phyloP scores from a whole-genome alignment of 1,140 invertebrate genomes.

The Solenopsis invicta region DNA sequence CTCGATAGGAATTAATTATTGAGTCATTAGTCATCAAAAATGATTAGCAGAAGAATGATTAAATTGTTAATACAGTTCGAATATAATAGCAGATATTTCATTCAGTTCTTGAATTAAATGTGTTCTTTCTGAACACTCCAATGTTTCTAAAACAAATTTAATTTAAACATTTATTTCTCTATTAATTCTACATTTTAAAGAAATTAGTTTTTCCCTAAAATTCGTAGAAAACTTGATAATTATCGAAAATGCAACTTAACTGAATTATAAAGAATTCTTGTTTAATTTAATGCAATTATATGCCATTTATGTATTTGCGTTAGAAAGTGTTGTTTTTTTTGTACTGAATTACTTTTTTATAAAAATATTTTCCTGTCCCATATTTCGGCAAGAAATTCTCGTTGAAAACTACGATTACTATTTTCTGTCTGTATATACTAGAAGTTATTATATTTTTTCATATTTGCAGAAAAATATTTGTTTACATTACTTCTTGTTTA shows the following conservation, averaged over 20 bases:
- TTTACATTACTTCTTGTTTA: constrained; percentile 1
- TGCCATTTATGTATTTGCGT: neutral
- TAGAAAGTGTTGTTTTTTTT: neutral
- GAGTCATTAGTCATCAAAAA: constrained; percentile 39
- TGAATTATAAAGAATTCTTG: neutral
- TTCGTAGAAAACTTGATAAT: neutral
- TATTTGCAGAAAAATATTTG: constrained; percentile 1
- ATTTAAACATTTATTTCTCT: neutral
- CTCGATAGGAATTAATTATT: constrained; percentile 60
- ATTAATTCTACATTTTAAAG: neutral
- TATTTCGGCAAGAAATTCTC: neutral
- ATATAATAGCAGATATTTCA: neutral
- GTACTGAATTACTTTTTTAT: neutral
- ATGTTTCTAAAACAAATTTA: neutral
- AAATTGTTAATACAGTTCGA: constrained; percentile 7
- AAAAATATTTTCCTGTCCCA: neutral
- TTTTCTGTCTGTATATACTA: neutral
- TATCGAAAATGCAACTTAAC: neutral
- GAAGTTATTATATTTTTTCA: neutral
- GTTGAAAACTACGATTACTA: neutral
- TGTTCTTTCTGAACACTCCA: neutral
- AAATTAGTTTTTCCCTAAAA: neutral
- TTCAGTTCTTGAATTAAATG: neutral
- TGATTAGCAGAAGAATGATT: neutral
- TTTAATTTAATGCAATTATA: neutral